Base-by-base conservation (phyloP, 2,888 invertebrate species). In the Candidula unifasciata region DNA sequence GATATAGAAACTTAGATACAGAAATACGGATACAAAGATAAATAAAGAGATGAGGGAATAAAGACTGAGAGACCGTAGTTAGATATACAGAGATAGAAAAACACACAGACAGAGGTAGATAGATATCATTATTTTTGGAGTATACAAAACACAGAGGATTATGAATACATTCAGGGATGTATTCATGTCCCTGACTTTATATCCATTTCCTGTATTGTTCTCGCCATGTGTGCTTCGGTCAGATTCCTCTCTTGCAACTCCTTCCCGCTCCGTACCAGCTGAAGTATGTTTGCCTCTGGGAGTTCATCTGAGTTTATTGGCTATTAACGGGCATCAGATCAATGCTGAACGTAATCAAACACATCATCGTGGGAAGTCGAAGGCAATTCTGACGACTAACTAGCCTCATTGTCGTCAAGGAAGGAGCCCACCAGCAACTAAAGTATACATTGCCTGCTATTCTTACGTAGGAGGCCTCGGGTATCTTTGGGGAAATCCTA, bases 221-320 rank as follows among this genome's bases (percentile, higher is more conserved):
- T 13, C 44, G 8, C 6, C 44, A 13, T 44, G 6, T 13, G 8
- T 44, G 1, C 44, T 13, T 44, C 44, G 44, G 44, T 44, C 44
- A 44, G 71, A 27, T 52, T 52, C 52, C 13, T n/a, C 54, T 77
- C 33, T 60, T 35, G 27, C 10, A 30, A 64, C 35, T 24, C 60
- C 73, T 74, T n/a, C 13, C n/a, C 27, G 52, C 27, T 52, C 73
- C 52, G 10, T 52, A 74, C 27, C 44, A 24, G 27, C 27, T 24
- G 73, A 0, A 13, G 78, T 78, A 37, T 78, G 60, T 78, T 78
- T 66, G 73, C 21, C 66, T 66, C 21, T 8, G 27, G 1, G 78
- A 33, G 78, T 64, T 78, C 78, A 78, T 44, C 78, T 37, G 16
- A 35, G 78, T 78, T 78, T 78, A 66, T 78, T 78, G 78, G 78